These are phyloP conservation scores for Acronicta alni DNA, from an alignment of 2,888 invertebrate genomes.

Conservation along the genomic window DNA sequence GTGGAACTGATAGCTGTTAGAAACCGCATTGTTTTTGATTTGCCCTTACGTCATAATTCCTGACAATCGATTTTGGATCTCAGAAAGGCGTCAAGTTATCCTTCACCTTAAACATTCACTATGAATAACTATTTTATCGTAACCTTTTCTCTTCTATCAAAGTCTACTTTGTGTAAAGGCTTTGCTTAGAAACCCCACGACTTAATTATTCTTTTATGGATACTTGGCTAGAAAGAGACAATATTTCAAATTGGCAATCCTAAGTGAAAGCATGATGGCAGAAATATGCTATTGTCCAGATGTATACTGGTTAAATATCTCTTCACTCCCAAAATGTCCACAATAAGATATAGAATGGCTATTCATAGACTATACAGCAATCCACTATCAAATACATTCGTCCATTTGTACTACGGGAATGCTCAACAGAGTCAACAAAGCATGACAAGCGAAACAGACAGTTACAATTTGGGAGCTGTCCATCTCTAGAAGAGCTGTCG, in stretches of 20 bases:
- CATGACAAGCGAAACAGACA: constrained; percentile 51
- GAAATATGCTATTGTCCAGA: background rate
- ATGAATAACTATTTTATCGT: constrained; percentile 1
- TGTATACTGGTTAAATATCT: background rate
- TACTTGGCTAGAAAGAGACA: background rate
- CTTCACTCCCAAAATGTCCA: constrained; percentile 14
- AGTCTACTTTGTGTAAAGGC: background rate
- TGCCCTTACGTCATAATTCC: constrained; percentile 3
- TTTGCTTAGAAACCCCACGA: too few species aligned
- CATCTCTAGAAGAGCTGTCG: constrained; percentile 58
- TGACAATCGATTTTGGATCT: constrained; percentile 1
- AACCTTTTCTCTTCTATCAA: background rate
- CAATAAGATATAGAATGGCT: constrained; percentile 18
- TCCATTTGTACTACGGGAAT: constrained; percentile 40
- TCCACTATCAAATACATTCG: constrained; percentile 39
- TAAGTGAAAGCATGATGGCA: background rate
- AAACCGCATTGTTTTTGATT: background rate
- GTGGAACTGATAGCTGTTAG: background rate
- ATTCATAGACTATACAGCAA: constrained; percentile 31
- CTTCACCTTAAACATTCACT: constrained; percentile 34
- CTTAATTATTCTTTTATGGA: background rate
- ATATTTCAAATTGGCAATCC: background rate
- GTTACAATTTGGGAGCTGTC: constrained; percentile 56
- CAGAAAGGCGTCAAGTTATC: constrained; percentile 15
- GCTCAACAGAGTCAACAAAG: constrained; percentile 55